These are phyloP conservation scores for Chrysotoxum bicinctum DNA, from an alignment of 2,888 invertebrate species.

Conservation along the genomic window DNA sequence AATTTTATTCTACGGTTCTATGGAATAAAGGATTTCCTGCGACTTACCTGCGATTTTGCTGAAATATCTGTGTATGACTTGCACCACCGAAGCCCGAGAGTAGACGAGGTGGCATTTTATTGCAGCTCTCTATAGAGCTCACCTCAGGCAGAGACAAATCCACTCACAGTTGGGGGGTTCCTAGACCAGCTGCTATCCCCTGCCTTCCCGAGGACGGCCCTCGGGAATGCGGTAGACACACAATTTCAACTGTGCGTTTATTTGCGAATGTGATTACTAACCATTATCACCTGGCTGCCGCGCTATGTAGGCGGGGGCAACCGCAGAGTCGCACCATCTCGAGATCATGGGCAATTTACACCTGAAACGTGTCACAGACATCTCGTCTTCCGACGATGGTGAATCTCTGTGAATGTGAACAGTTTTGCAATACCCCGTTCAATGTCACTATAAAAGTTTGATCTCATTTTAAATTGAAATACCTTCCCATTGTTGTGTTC, in stretches of 20 bases:
- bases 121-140: conserved; percentile 8
- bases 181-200: neutral
- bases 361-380: conserved; percentile 51
- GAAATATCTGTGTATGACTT: neutral
- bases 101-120: conserved; percentile 63
- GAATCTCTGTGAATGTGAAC: conserved; percentile 27
- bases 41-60: conserved; percentile 42
- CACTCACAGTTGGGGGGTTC: conserved; percentile 50
- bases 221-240: conserved; percentile 23
- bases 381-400: conserved; percentile 35
- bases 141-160: conserved; percentile 45
- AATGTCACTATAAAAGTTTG: conserved; percentile 61
- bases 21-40: conserved; percentile 62
- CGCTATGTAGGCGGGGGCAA: conserved; percentile 47
- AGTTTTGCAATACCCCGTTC: conserved; percentile 18
- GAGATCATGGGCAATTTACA: conserved; percentile 58
- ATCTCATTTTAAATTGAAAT: conserved; percentile 73
- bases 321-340: conserved; percentile 30
- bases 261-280: conserved; percentile 61
- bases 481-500: conserved; percentile 55
- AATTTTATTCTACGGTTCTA: conserved; percentile 66
- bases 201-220: conserved; percentile 9
- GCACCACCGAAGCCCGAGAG: neutral
- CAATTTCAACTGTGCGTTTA: conserved; percentile 47
- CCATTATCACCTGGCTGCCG: conserved; percentile 60